These are phyloP conservation scores for Aplysia californica DNA, from an alignment of 1,140 invertebrate species.

Conservation along the genomic window DNA sequence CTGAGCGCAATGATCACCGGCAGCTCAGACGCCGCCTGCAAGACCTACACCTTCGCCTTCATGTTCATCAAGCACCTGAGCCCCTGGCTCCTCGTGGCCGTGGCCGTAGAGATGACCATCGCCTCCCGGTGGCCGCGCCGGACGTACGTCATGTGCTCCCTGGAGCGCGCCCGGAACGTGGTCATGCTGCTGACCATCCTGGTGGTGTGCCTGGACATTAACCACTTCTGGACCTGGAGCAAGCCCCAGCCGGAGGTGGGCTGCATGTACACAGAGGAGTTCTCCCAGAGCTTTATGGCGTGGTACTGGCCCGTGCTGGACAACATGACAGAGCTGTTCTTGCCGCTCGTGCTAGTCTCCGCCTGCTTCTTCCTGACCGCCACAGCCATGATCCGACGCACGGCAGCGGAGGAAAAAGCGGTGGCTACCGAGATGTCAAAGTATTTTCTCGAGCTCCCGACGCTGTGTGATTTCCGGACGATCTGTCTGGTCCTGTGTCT, in stretches of 20 bases:
- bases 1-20: slow-evolving; percentile 47
- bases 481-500: slow-evolving; percentile 39
- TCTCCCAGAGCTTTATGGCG: slow-evolving; percentile 49
- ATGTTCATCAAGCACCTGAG: slow-evolving; percentile 52
- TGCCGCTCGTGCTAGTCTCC: slow-evolving; percentile 47
- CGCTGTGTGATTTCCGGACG: slow-evolving; percentile 44
- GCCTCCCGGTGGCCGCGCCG: slow-evolving; percentile 50
- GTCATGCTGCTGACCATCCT: slow-evolving; percentile 58
- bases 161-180: slow-evolving; percentile 56
- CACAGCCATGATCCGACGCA: slow-evolving; percentile 7
- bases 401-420: slow-evolving; percentile 3
- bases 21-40: slow-evolving; percentile 58
- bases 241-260: slow-evolving; percentile 21
- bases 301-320: slow-evolving; percentile 56
- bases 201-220: slow-evolving; percentile 61
- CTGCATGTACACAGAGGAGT: slow-evolving; percentile 44
- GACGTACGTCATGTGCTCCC: slow-evolving; percentile 58
- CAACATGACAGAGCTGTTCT: slow-evolving; percentile 41
- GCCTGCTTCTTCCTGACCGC: slow-evolving; percentile 36
- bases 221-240: slow-evolving; percentile 65
- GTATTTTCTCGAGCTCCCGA: slow-evolving; percentile 55
- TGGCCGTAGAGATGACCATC: slow-evolving; percentile 58
- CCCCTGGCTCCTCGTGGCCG: slow-evolving; percentile 63
- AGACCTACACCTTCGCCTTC: slow-evolving; percentile 59
- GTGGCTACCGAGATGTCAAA: slow-evolving; percentile 42